Conservation (phyloP, 1,140 invertebrate species). For the Prorops nasuta region DNA sequence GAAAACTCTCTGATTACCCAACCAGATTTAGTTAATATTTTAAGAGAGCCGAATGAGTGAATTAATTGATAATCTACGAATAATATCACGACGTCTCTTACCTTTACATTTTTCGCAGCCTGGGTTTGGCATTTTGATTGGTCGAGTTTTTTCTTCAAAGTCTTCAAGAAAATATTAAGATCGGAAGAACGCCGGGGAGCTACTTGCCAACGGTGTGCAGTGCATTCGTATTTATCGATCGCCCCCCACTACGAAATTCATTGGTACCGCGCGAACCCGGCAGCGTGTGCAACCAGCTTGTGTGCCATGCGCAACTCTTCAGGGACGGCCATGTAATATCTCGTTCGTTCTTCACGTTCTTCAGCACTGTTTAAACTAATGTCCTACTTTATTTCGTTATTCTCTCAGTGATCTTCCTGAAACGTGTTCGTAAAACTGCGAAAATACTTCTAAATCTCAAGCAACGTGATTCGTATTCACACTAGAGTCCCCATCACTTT, state of each 20-base stretch:
- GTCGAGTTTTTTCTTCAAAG: slow-evolving; percentile 9
- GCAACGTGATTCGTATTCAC: too few relatives aligned
- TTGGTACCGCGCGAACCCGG: slow-evolving; percentile 19
- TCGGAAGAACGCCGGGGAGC: neutral
- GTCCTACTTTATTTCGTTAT: too few relatives aligned
- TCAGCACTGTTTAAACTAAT: slow-evolving; percentile 18
- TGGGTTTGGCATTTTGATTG: slow-evolving; percentile 44
- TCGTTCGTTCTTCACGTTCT: slow-evolving; percentile 24
- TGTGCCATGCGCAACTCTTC: slow-evolving; percentile 41
- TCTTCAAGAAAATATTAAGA: too few relatives aligned
- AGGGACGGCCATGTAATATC: slow-evolving; percentile 15
- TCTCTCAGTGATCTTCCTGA: too few relatives aligned
- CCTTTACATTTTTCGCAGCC: slow-evolving; percentile 46
- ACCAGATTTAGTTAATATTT: too few relatives aligned
- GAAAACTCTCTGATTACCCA: too few relatives aligned
- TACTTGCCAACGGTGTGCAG: slow-evolving; percentile 4
- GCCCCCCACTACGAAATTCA: slow-evolving; percentile 28
- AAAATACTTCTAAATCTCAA: too few relatives aligned
- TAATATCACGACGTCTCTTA: slow-evolving; percentile 20
- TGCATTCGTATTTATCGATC: slow-evolving; percentile 50
- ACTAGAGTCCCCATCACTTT: too few relatives aligned
- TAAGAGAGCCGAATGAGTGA: slow-evolving; percentile 12
- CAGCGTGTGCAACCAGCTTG: slow-evolving; percentile 41
- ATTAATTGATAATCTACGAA: neutral
- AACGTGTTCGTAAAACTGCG: too few relatives aligned